A percentile compares a stretch with the other conserved stretches of the same genome.
Conservation (phyloP, 2,113 vertebrate species). For the Hymenochirus boettgeri region DNA sequence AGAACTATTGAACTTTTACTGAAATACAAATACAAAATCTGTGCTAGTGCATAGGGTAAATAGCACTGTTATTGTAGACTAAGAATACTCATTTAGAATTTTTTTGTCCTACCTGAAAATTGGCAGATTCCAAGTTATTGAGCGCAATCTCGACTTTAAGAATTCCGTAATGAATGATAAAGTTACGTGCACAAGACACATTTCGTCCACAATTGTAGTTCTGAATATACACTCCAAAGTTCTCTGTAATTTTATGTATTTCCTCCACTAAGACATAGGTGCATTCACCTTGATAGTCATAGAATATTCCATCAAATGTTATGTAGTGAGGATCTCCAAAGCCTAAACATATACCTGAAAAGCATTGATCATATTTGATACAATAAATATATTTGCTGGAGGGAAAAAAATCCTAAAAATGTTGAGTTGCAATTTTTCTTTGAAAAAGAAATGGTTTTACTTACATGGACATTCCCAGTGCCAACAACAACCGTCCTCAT, state of each 20-base stretch:
- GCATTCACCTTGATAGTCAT: constrained; percentile 91
- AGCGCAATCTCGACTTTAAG: constrained; percentile 69
- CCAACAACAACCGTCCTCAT: constrained; percentile 60
- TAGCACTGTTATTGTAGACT: too few relatives aligned
- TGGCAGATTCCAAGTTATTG: constrained; percentile 51
- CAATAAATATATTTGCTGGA: too few relatives aligned
- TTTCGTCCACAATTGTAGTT: constrained; percentile 78
- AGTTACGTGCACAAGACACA: constrained; percentile 79
- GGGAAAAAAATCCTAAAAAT: too few relatives aligned
- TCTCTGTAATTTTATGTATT: constrained; percentile 50
- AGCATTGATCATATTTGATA: too few relatives aligned
- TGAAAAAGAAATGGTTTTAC: too few relatives aligned
- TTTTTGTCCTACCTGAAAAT: constrained; percentile 67
- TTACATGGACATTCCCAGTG: constrained; percentile 29
- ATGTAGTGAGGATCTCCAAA: constrained; percentile 92
- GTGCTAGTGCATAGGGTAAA: too few relatives aligned
- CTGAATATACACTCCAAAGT: constrained; percentile 83
- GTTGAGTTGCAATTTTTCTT: too few relatives aligned
- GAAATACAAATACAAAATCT: too few relatives aligned
- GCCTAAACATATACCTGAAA: constrained; percentile 82
- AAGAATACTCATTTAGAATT: too few relatives aligned
- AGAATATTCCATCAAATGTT: constrained; percentile 88
- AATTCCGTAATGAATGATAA: constrained; percentile 69
- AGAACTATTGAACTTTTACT: too few relatives aligned
- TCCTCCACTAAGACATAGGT: constrained; percentile 87